These are phyloP conservation scores for Plecturocebus donacophilus DNA, from an alignment of 2,113 vertebrate genomes.

Conservation along the genomic window DNA sequence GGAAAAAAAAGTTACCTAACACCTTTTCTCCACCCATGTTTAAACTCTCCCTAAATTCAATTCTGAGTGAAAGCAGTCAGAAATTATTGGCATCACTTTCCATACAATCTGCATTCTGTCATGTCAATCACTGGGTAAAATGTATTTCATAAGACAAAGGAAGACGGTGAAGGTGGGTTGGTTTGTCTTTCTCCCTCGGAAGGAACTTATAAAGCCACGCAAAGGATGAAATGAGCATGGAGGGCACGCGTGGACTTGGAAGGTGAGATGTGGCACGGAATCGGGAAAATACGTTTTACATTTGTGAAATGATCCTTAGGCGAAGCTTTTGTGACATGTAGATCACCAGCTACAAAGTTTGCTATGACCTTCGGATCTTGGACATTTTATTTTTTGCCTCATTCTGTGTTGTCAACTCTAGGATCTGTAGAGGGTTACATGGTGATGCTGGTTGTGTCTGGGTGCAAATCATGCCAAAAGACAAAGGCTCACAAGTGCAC, in stretches of 20 bases:
- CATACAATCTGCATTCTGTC: not conserved
- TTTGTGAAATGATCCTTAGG: not conserved
- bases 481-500: not conserved
- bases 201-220: not conserved
- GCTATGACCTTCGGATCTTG: slow-evolving; percentile 3
- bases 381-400: not conserved
- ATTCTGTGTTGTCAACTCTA: not conserved
- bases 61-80: not conserved
- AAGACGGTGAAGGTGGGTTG: not conserved
- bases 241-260: not conserved
- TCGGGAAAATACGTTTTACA: not conserved
- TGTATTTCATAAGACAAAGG: not conserved
- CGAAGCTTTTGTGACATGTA: not conserved
- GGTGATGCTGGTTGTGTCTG: not conserved
- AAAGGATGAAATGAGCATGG: not conserved
- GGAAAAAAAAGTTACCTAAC: not conserved
- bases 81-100: not conserved
- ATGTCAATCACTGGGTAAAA: not conserved
- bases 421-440: not conserved
- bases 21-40: not conserved
- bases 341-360: not conserved
- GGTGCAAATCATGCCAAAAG: not conserved
- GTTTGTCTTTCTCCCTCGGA: not conserved
- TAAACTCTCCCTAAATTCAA: slow-evolving; percentile 10
- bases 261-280: not conserved